Evolutionary conservation across 2,113 vertebrate species (phyloP).

Genomic region (Thamnaconus septentrionalis): DNA sequence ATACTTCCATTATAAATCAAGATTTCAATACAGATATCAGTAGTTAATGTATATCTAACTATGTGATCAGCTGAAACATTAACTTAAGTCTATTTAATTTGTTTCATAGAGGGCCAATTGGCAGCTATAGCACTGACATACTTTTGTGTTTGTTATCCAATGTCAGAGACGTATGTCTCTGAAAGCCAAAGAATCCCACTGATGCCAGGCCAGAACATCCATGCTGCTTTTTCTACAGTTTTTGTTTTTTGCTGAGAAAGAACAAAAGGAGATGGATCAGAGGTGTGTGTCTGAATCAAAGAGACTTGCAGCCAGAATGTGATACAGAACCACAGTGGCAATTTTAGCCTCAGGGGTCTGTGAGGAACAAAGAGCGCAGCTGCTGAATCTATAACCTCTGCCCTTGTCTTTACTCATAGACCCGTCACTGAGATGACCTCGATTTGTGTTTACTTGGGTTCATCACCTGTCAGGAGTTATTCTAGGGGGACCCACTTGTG

Average conservation of each 20-base stretch:
- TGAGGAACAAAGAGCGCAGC: slow-evolving; percentile 2
- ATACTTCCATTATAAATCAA: no score
- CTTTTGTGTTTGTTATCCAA: no score
- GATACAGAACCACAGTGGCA: not conserved
- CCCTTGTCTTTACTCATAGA: slow-evolving; percentile 15
- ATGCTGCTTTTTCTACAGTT: slow-evolving; percentile 30
- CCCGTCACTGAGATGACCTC: not conserved
- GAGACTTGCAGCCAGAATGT: no score
- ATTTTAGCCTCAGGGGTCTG: slow-evolving; percentile 9
- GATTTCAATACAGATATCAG: no score
- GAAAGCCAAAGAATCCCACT: slow-evolving; percentile 3
- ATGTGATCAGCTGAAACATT: no score
- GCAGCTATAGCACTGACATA: no score
- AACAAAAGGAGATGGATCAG: no score
- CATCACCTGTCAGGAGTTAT: not conserved
- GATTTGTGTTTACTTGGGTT: not conserved
- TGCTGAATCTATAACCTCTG: not conserved
- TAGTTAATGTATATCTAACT: no score
- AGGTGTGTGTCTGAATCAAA: no score
- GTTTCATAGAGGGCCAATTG: no score
- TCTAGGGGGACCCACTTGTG: not conserved
- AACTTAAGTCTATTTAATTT: no score
- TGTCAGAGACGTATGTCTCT: slow-evolving; percentile 4
- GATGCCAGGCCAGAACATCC: slow-evolving; percentile 26
- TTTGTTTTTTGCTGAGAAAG: no score